Conservation (phyloP, 2,113 vertebrate species). For the Dipodomys spectabilis region DNA sequence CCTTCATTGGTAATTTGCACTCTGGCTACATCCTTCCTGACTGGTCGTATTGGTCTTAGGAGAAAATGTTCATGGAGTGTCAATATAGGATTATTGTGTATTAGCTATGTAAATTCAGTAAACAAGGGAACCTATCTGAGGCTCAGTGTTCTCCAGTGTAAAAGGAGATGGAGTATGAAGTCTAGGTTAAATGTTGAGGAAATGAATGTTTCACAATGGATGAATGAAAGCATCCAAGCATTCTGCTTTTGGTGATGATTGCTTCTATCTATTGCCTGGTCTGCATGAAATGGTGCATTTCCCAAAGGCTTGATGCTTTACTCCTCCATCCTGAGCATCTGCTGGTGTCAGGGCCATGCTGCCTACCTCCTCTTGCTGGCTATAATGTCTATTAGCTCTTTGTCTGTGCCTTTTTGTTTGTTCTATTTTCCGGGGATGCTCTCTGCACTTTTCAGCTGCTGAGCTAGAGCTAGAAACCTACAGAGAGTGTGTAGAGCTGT, state of each 20-base stretch:
- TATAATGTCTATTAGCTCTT: not conserved
- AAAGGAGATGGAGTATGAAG: too few species aligned
- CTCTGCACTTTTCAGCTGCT: not conserved
- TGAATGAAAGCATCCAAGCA: accelerated
- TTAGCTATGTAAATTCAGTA: not conserved
- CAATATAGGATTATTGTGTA: not conserved
- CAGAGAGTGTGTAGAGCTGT: too few species aligned
- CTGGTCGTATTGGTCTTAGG: not conserved
- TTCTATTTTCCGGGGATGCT: too few species aligned
- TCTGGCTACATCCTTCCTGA: not conserved
- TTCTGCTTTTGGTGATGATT: not conserved
- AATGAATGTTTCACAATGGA: not conserved
- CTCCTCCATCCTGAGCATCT: not conserved
- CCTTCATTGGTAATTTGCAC: not conserved
- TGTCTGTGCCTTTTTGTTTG: not conserved
- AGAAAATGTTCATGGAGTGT: not conserved
- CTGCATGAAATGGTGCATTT: not conserved
- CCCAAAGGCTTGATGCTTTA: not conserved
- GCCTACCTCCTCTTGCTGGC: not conserved
- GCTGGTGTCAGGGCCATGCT: accelerated
- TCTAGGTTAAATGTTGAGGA: not conserved
- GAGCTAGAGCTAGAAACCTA: not conserved
- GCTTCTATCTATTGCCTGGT: not conserved
- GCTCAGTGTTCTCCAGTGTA: not conserved
- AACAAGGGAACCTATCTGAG: not conserved